Base-by-base conservation (phyloP, 2,113 vertebrate genomes). In the Desmodus rotundus region DNA sequence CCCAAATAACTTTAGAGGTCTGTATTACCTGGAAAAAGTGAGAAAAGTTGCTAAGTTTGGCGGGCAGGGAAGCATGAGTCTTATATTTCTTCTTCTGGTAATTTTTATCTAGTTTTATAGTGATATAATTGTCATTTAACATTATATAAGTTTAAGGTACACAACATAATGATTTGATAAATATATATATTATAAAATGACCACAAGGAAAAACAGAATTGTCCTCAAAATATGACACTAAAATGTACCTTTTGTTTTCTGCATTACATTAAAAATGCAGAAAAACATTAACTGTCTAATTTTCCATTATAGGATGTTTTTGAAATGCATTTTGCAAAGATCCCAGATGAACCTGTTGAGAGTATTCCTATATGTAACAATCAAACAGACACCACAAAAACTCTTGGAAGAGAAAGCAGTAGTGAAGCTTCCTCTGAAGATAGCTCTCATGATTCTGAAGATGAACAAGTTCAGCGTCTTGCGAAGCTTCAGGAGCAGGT, bases 261-360 rank as follows among this genome's bases (percentile, higher is more conserved):
- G 5, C 50, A 43, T 92, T 94, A 74, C 74, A 45, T 87, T 19
- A 80, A 56, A 93, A 93, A 80, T 89, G 20, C 38, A 96, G n/a
- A 93, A 87, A 87, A 73, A 73, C 7, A 19, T 38, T 86, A 80
- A 94, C 13, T 68, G 16, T 82, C n/a, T 47, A 50, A 87, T 96
- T 92, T 96, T 96, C 50, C n/a, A n/a, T 91, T 87, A 92, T 95
- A 99, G 99, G 99, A 99, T 52, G 98, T 99, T 92, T 99, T 99
- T 97, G 99, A 99, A 98, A 98, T 96, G 17, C 98, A 98, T 80
- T 99, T 99, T 98, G 98, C 98, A 58, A 99, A 98, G 97, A 98
- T 99, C 95, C 98, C 99, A 10, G 98, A 98, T n/a, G 99, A 99
- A 70, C 97, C 98, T 54, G 78, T 97, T 84, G 96, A 89, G 38